These are phyloP conservation scores for Sebastes fasciatus DNA, from an alignment of 2,113 vertebrate genomes.

Conservation along the genomic window DNA sequence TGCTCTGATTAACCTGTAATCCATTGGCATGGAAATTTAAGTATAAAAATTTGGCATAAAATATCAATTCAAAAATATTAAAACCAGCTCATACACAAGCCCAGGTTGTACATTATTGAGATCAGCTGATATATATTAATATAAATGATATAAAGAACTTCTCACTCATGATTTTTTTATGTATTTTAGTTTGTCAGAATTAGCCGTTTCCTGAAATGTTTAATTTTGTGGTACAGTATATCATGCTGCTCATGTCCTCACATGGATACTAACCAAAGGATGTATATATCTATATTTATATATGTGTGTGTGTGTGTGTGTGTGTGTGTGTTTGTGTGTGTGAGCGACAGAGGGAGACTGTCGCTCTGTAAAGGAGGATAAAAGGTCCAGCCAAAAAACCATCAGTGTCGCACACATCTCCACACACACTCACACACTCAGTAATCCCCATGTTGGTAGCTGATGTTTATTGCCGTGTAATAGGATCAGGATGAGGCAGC, in stretches of 20 bases:
- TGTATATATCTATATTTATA: background rate
- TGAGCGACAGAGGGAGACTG: conserved; percentile 2
- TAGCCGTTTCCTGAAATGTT: background rate
- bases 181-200: background rate
- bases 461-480: conserved; percentile 91
- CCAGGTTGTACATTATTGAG: background rate
- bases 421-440: conserved; percentile 56
- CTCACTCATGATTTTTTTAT: background rate
- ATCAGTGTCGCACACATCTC: conserved; percentile 51
- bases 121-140: background rate
- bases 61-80: background rate
- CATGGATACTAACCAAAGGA: background rate
- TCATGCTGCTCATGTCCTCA: background rate
- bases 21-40: background rate
- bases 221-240: background rate
- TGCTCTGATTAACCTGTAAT: background rate
- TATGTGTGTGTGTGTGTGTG: background rate
- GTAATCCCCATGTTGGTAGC: conserved; percentile 87
- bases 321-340: background rate
- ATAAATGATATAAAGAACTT: background rate
- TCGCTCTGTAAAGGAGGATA: conserved; percentile 52
- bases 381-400: conserved; percentile 71
- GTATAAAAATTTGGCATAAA: background rate
- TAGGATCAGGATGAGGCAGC: conserved; percentile 89
- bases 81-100: background rate